Base-by-base conservation (phyloP, 2,797 vertebrate species). In the Onychomys arenicola region DNA sequence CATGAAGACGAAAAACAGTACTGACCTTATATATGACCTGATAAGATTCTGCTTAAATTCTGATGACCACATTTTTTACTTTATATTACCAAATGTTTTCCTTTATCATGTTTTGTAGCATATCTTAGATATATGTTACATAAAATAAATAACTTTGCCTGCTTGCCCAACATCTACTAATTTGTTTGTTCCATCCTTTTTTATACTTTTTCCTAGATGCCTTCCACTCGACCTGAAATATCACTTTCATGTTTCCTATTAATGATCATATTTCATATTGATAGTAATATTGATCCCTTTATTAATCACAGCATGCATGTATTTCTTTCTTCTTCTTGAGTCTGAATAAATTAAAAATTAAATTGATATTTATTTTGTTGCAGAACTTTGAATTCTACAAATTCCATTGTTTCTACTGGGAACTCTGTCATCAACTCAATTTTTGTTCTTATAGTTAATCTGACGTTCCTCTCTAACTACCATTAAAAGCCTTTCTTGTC, bases 61-160 rank as follows among this genome's bases (percentile, higher is more conserved):
- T 55, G 6, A 57, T 46, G 86, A 88, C 7, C n/a, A 73, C 4
- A 84, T 16, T 67, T 55, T 43, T 77, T 16, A 21, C 29, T 90
- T 71, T 67, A 61, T 69, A 11, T 52, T 83, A 83, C 4, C 2
- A 43, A 80, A 78, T 19, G 37, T 23, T 83, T 93, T 93, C 69
- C 52, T 71, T 88, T 87, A 87, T 87, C 34, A 85, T 82, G 32
- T 61, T 77, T 73, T 59, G 27, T 29, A 69, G 82, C 27, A 78
- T 34, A n/a, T 87, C 61, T 92, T 61, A 94, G 11, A 83, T 59
- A 49, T 88, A 90, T 87, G 57, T 95, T 89, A 6, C 34, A 14
- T 65, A 37, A 73, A 46, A 65, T 59, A 67, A 57, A 67, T 37
- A 57, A 65, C 25, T 65, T 88, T 91, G 6, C 63, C 82, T 67